Evolutionary conservation across 2,113 vertebrate genomes (phyloP), one percentile per base, ranked within the genome.

Genomic region (Lucifuga dentata): DNA sequence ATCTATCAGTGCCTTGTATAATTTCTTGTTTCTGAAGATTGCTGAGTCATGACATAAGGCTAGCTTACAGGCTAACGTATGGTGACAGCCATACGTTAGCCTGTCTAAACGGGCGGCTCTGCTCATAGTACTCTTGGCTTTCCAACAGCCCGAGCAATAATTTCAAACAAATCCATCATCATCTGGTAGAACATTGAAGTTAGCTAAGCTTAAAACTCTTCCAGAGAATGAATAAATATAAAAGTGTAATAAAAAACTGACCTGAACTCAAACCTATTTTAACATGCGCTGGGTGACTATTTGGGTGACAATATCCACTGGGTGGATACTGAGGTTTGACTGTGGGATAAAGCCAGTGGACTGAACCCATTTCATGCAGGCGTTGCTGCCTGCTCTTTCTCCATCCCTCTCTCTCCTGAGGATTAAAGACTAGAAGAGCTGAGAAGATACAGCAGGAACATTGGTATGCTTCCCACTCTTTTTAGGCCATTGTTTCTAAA

Each of bases 1-100:
- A n/a, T n/a, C n/a, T 56, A 35, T 73, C 63, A 60, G 62, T 70
- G 26, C 61, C 29, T 67, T 68, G 43, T 40, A 81, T 45, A 12
- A 12, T 40, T 11, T 76, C 35, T 46, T 35, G 24, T 78, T 73
- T 51, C 32, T 48, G 51, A 26, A 68, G 53, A 60, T 65, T 71
- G 51, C 23, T 63, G 24, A 36, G 7, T 13, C 15, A 19, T 78
- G 44, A 79, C 66, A 68, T 50, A 17, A 66, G 43, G 59, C 36
- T 39, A 66, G 4, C 4, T 41, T 16, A 1, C 41, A 24, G 46
- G 23, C 41, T 56, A 26, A 66, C 1, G 10, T 50, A 68, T 23
- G 70, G 61, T 72, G 79, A 65, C 81, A 66, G 63, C 75, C 62
- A 49, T 68, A 77, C 78, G 51, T 49, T 51, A 63, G 57, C 67